Evolutionary conservation across 1,140 invertebrate genomes (phyloP).

Genomic region (Pseudomyrmex dendroicus): DNA sequence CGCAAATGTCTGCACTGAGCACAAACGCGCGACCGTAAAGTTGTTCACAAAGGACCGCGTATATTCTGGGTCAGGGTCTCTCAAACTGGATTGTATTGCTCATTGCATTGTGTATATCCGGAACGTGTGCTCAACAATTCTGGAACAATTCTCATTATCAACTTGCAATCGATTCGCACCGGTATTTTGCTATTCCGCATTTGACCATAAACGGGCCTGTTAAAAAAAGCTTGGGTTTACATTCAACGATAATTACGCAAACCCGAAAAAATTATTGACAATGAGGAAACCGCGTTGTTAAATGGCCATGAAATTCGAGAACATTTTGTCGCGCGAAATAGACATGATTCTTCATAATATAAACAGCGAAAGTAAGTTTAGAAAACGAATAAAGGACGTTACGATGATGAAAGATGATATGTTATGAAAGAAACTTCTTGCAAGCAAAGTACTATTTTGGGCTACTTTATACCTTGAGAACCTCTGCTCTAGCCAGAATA

Average conservation of each 20-base stretch:
- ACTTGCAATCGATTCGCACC: background rate
- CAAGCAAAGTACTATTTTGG: background rate
- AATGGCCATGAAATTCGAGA: too few species aligned
- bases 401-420: conserved; percentile 32
- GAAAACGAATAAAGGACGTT: conserved; percentile 32
- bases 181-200: background rate
- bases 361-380: too few species aligned
- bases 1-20: conserved; percentile 49
- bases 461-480: conserved; percentile 34
- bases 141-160: background rate
- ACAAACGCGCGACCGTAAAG: background rate
- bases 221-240: too few species aligned
- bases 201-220: background rate
- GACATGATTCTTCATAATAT: too few species aligned
- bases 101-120: conserved; percentile 17
- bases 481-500: conserved; percentile 39
- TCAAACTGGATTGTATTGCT: conserved; percentile 52
- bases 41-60: conserved; percentile 31
- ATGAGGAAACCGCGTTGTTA: too few species aligned
- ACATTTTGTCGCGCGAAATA: too few species aligned
- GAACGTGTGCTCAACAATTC: conserved; percentile 20
- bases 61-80: conserved; percentile 39
- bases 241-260: too few species aligned
- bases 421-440: conserved; percentile 21
- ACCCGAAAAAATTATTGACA: too few species aligned